Evolutionary conservation across 92 coral and sea anemone genomes (phyloP), one percentile per base, ranked within the genome.

Genomic region (Paramuricea clavata): DNA sequence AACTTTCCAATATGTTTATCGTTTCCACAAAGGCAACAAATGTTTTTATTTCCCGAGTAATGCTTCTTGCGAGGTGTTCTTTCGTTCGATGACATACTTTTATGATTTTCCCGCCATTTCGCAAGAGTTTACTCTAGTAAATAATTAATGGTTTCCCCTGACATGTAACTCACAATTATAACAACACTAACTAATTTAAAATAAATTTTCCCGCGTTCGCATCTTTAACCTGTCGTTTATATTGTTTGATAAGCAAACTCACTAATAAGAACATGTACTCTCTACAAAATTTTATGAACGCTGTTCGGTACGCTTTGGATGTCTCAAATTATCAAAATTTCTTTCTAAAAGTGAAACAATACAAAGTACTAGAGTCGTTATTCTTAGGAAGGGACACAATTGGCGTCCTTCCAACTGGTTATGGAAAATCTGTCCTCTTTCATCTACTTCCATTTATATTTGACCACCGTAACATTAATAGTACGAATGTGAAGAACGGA

Each of bases 381-480:
- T 71, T 77, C 26, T 52, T 31, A 34, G 82, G 82, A 61, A 69
- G 83, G 49, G 87, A 89, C 36, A 79, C 89, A 11, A 89, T 83
- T 50, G 92, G 81, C 26, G 59, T 89, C 65, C 88, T 89, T 27
- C 91, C 91, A 22, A 83, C 89, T 6, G 92, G 89, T 54, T 83
- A 89, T 54, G 89, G 92, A 17, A 89, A 89, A 73, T 89, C 92
- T 0, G 47, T 78, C 7, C 78, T 89, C n/a, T 89, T 89, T 39
- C 87, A 89, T 60, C 81, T 89, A 25, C 65, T 89, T 54, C 92
- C 89, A 0, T 89, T 64, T 49, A 21, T 83, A 25, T 76, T 67
- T 74, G 88, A 89, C 60, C 76, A 49, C 60, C 91, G 41, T 59
- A 34, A 60, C 64, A 6, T n/a, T 7, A 4, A 49, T 65, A 34